phyloP scores from a whole-genome alignment of 1,140 invertebrate species.

The Leptopilina clavipes region DNA sequence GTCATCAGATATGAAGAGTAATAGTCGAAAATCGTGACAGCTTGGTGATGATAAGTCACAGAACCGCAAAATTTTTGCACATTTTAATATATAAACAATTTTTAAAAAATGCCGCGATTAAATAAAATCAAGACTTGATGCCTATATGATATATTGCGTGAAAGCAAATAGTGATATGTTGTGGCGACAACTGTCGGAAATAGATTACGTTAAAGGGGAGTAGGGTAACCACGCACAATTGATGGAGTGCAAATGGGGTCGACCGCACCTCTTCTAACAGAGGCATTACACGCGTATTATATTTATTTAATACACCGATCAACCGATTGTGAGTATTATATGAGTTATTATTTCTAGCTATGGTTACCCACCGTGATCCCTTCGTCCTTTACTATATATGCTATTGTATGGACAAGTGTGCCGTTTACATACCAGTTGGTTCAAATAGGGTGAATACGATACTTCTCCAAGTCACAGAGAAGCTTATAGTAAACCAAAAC shows the following conservation, averaged over 20 bases:
- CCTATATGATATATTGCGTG: slow-evolving; percentile 39
- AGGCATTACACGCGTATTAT: slow-evolving; percentile 66
- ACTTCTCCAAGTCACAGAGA: slow-evolving; percentile 59
- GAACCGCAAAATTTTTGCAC: no score
- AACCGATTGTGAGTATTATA: slow-evolving; percentile 51
- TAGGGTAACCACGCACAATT: slow-evolving; percentile 64
- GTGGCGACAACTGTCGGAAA: slow-evolving; percentile 44
- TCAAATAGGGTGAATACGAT: slow-evolving; percentile 67
- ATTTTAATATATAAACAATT: no score
- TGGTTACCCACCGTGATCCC: slow-evolving; percentile 55
- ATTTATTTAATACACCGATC: slow-evolving; percentile 69
- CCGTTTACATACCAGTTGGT: slow-evolving; percentile 66
- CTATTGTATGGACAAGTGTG: slow-evolving; percentile 57
- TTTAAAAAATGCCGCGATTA: neutral
- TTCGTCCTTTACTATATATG: slow-evolving; percentile 45
- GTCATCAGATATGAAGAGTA: no score
- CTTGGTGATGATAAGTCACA: no score
- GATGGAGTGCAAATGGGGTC: slow-evolving; percentile 68
- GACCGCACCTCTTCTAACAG: slow-evolving; percentile 60
- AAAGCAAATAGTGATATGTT: slow-evolving; percentile 54
- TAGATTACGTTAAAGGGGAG: slow-evolving; percentile 44
- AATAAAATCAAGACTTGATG: slow-evolving; percentile 1
- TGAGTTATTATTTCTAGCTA: slow-evolving; percentile 68
- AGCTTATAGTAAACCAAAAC: slow-evolving; percentile 51
- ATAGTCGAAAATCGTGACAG: no score